phyloP scores from a whole-genome alignment of 1,140 invertebrate genomes.

The Dufourea novaeangliae region DNA sequence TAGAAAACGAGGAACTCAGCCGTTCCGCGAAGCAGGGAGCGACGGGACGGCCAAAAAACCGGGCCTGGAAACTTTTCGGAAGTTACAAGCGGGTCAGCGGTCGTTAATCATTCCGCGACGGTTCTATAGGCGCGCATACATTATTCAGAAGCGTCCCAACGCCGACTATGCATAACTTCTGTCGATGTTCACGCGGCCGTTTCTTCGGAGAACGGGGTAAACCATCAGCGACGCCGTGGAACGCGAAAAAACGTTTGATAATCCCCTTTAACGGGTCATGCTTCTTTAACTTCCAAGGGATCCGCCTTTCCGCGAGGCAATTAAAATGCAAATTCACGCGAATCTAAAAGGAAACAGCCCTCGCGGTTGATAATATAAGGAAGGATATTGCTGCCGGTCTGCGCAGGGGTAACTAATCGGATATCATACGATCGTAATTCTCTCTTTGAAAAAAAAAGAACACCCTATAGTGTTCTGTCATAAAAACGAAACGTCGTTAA shows the following conservation, averaged over 20 bases:
- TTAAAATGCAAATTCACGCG: neutral
- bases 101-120: constrained; percentile 61
- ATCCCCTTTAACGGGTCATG: neutral
- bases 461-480: no score
- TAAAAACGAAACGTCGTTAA: no score
- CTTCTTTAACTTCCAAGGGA: neutral
- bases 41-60: constrained; percentile 7
- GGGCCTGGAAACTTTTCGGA: constrained; percentile 54
- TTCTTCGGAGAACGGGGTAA: constrained; percentile 20
- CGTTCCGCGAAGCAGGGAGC: neutral
- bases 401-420: no score
- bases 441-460: no score
- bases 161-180: constrained; percentile 64
- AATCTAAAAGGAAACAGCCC: neutral
- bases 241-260: neutral
- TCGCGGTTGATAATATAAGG: neutral
- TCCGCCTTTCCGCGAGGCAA: neutral
- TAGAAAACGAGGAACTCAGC: neutral
- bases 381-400: constrained; percentile 1
- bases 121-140: constrained; percentile 53
- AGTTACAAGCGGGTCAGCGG: constrained; percentile 43
- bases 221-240: neutral
- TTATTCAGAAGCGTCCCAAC: constrained; percentile 64
- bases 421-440: no score
- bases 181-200: constrained; percentile 58